These are phyloP conservation scores for Sarcophaga bullata DNA, from an alignment of 1,140 invertebrate species.

Conservation along the genomic window DNA sequence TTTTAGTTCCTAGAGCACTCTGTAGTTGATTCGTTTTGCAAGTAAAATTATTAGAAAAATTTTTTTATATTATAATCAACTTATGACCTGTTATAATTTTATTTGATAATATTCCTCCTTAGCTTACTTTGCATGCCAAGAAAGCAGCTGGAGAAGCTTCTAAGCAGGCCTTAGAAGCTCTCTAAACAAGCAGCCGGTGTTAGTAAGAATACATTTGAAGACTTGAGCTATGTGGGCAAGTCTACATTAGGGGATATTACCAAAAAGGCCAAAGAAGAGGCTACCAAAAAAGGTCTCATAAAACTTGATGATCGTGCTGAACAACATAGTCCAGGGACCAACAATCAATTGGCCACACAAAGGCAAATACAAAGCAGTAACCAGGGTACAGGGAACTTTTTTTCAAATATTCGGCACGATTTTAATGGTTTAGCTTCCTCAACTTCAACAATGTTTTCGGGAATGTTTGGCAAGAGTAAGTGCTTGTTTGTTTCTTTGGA, in stretches of 20 bases:
- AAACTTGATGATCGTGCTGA: slow-evolving; percentile 67
- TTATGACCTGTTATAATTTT: too few species aligned
- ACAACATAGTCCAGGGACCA: slow-evolving; percentile 49
- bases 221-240: slow-evolving; percentile 87
- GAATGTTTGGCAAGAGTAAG: slow-evolving; percentile 82
- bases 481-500: neutral
- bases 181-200: slow-evolving; percentile 87
- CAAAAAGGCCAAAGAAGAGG: slow-evolving; percentile 88
- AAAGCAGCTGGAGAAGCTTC: slow-evolving; percentile 89
- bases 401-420: slow-evolving; percentile 90
- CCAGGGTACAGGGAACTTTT: slow-evolving; percentile 72
- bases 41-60: too few species aligned
- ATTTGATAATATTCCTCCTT: neutral
- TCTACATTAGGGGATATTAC: slow-evolving; percentile 89
- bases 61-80: too few species aligned
- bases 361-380: slow-evolving; percentile 68
- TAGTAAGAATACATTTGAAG: slow-evolving; percentile 88
- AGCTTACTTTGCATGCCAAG: slow-evolving; percentile 88
- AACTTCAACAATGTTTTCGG: slow-evolving; percentile 91
- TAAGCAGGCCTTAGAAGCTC: slow-evolving; percentile 84
- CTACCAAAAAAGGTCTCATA: slow-evolving; percentile 84
- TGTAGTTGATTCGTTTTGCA: neutral
- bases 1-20: neutral
- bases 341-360: slow-evolving; percentile 66
- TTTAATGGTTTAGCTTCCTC: slow-evolving; percentile 90